Conservation (phyloP, 2,888 invertebrate genomes). For the Aleiodes alternator region DNA sequence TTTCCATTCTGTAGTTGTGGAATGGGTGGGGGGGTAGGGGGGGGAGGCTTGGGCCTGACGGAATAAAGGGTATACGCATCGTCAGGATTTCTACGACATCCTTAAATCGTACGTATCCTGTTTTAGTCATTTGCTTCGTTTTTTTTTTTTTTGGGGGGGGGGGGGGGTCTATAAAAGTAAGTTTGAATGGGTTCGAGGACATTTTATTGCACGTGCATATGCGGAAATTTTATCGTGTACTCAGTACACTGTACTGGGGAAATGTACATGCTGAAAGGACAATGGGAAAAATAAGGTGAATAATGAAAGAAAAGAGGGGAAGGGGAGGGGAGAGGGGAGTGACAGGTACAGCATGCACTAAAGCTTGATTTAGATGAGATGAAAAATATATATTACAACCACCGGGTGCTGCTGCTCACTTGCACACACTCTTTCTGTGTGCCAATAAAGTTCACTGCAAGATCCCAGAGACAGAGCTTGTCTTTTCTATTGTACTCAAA, state of each 20-base stretch:
- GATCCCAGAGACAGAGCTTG: constrained; percentile 7
- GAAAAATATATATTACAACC: constrained; percentile 56
- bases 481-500: constrained; percentile 6
- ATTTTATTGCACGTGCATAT: constrained; percentile 36
- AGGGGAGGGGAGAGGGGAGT: not conserved
- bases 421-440: not conserved
- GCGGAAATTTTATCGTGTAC: constrained; percentile 28
- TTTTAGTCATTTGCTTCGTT: too few relatives aligned
- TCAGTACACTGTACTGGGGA: not conserved
- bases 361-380: constrained; percentile 57
- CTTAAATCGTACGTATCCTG: constrained; percentile 17
- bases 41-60: constrained; percentile 23
- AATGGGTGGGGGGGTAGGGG: constrained; percentile 19
- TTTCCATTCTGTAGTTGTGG: not conserved
- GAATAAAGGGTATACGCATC: constrained; percentile 42
- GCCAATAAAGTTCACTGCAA: constrained; percentile 41
- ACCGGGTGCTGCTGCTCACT: constrained; percentile 14
- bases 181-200: constrained; percentile 18
- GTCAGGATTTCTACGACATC: constrained; percentile 41
- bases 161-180: constrained; percentile 36
- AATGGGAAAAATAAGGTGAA: constrained; percentile 11
- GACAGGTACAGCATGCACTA: not conserved
- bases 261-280: constrained; percentile 20
- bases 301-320: constrained; percentile 1
- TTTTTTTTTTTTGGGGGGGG: not conserved